These are phyloP conservation scores for Cyanoramphus novaezelandiae DNA, from an alignment of 2,113 vertebrate genomes.

Conservation along the genomic window DNA sequence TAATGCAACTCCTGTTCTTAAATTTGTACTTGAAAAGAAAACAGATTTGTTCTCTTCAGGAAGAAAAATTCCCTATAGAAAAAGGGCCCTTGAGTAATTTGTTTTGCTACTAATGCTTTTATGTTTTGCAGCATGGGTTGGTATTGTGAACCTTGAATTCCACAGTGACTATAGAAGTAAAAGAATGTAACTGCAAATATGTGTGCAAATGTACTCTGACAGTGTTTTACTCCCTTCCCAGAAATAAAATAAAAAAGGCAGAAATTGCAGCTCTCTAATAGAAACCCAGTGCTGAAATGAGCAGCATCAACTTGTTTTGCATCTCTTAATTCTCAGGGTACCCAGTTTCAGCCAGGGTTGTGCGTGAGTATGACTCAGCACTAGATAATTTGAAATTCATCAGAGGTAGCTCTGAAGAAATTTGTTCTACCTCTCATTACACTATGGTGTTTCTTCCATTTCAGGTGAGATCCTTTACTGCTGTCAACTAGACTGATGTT, in stretches of 20 bases:
- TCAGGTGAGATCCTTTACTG: background rate
- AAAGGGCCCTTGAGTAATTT: background rate
- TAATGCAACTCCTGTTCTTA: background rate
- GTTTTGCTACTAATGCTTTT: background rate
- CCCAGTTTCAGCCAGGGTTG: background rate
- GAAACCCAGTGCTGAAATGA: background rate
- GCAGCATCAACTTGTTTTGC: background rate
- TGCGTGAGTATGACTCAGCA: background rate
- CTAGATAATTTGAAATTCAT: background rate
- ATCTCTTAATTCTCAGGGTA: background rate
- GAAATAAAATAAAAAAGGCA: background rate
- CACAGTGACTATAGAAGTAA: background rate
- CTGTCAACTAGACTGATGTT: background rate
- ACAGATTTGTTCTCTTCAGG: slow-evolving; percentile 13
- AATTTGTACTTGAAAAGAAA: slow-evolving; percentile 42
- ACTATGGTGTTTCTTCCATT: background rate
- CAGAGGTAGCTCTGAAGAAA: background rate
- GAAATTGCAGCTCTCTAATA: background rate
- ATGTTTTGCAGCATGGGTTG: background rate
- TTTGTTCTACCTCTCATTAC: background rate
- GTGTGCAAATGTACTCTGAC: background rate
- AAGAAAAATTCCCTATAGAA: slow-evolving; percentile 9
- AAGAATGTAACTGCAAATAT: background rate
- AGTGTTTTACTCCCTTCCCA: background rate
- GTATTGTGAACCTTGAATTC: background rate